Base-by-base conservation (phyloP, 2,888 invertebrate genomes). In the Mongoloraphidia duomilia region DNA sequence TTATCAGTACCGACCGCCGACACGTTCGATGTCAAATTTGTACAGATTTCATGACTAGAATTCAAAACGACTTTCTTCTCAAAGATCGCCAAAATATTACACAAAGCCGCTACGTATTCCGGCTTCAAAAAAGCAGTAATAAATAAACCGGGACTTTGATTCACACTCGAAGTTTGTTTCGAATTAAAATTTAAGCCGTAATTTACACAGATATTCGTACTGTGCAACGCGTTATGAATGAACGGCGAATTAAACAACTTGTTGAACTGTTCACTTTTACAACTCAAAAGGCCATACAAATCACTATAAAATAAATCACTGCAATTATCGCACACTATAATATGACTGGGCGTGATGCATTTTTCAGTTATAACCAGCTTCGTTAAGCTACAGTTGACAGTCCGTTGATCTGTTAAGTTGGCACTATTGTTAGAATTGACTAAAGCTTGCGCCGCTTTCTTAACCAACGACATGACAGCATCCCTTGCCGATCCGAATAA, bases 381-480 rank as follows among this genome's bases (percentile, higher is more conserved):
- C 2, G 42, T 33, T n/a, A 48, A 17, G 11, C 38, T 36, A 43
- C 48, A 48, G 33, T 36, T 33, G 9, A 48, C 43, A 8, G 42
- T 42, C 8, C 42, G 40, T 42, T 68, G 71, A 51, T 73, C 72
- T 50, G 76, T 74, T 59, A 79, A 75, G 63, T 77, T 79, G 55
- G 74, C 75, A 59, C 73, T 71, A 67, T 79, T 78, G 10, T 80
- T 77, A 62, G 72, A 72, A 52, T 87, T 87, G 2, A 82, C 86
- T 56, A 92, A 71, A 37, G 83, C 89, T 68, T 86, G 83, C 8
- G 90, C 89, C 1, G 91, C 94, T 67, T 91, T 91, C 64, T 91
- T 91, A 49, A 94, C 88, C 55, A 95, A 88, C 43, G 86, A 88
- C 63, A 93, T 79, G 41, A 94, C 93, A 0, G 89, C 93, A 63